Conservation (phyloP, 2,888 invertebrate genomes). For the Blastobasis adustella region DNA sequence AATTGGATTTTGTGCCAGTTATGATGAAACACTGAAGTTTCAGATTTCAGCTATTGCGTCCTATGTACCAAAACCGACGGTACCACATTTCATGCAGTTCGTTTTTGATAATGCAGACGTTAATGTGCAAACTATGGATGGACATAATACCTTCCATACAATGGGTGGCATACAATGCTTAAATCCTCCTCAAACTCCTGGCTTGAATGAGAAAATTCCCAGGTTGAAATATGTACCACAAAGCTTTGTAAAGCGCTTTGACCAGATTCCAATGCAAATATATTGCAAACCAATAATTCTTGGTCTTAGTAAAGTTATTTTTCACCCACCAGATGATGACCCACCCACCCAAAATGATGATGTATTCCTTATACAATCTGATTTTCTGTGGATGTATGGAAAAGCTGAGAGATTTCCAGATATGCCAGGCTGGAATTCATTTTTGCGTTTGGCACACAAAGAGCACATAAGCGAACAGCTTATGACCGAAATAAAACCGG, state of each 20-base stretch:
- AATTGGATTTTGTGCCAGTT: conserved; percentile 10
- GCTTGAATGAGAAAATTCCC: not conserved
- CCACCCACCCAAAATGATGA: not conserved
- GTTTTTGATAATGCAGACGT: too few relatives aligned
- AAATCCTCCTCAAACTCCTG: not conserved
- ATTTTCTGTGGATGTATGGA: conserved; percentile 3
- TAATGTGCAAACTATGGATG: conserved; percentile 7
- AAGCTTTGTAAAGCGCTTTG: not conserved
- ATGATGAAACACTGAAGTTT: conserved; percentile 8
- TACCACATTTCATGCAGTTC: not conserved
- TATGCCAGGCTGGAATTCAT: not conserved
- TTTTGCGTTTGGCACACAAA: not conserved
- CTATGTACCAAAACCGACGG: not conserved
- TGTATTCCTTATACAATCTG: conserved; percentile 11
- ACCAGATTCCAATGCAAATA: not conserved
- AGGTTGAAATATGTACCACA: not conserved
- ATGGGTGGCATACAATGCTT: conserved; percentile 11
- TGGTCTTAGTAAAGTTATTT: not conserved
- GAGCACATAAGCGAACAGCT: not conserved
- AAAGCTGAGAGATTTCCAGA: not conserved
- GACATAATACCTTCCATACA: conserved; percentile 8
- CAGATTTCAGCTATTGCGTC: conserved; percentile 20
- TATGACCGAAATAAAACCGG: not conserved
- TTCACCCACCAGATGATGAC: not conserved
- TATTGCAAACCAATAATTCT: not conserved